Evolutionary conservation across 2,113 vertebrate species (phyloP).

Genomic region (Barnardius zonarius): DNA sequence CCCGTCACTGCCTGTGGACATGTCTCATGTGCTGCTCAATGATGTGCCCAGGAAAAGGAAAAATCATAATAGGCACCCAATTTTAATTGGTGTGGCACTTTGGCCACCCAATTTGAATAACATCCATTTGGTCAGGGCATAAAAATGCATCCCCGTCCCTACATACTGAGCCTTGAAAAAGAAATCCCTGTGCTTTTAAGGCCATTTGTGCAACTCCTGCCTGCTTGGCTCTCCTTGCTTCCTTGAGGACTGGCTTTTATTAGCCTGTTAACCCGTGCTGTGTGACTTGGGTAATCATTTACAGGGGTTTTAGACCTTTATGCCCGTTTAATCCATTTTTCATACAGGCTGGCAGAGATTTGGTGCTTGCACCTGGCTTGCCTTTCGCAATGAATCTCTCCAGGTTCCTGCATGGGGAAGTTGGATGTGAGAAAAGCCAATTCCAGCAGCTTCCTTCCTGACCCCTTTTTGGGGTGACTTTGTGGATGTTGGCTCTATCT

Average conservation of each 20-base stretch:
- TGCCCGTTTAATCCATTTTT: not conserved
- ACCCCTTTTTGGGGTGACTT: not conserved
- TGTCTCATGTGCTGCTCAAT: not conserved
- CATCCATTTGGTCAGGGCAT: not conserved
- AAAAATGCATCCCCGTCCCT: not conserved
- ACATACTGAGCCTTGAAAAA: not conserved
- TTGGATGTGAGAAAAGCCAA: not conserved
- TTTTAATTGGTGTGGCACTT: not conserved
- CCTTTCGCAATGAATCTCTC: not conserved
- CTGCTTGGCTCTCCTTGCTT: not conserved
- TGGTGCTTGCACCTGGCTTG: not conserved
- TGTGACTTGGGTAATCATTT: not conserved
- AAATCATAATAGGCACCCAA: accelerated
- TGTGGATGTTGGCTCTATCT: not conserved
- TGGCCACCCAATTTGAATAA: not conserved
- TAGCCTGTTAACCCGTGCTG: not conserved
- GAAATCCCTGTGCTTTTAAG: not conserved
- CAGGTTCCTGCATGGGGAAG: not conserved
- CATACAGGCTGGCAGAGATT: not conserved
- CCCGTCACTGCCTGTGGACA: accelerated
- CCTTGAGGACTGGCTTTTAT: not conserved
- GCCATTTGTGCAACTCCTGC: not conserved
- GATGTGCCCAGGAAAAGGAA: not conserved
- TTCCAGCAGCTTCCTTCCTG: not conserved
- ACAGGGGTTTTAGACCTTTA: not conserved